phyloP scores from a whole-genome alignment of 1,140 invertebrate genomes.

The Papilio dardanus region DNA sequence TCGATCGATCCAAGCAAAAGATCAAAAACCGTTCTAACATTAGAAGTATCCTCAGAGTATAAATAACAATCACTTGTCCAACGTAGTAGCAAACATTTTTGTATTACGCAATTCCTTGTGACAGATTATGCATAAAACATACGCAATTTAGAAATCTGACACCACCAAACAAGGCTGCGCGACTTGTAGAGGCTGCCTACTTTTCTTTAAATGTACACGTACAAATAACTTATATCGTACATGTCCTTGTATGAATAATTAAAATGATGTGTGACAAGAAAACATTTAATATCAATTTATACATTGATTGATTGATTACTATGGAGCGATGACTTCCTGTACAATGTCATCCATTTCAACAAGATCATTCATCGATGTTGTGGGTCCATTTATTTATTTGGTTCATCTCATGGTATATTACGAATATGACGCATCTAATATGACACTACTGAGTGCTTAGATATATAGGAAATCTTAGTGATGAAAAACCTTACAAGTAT shows the following conservation, averaged over 20 bases:
- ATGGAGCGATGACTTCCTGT: neutral
- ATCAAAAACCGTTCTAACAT: neutral
- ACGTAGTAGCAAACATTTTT: neutral
- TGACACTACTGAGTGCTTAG: no score
- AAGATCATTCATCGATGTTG: neutral
- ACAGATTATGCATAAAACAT: constrained; percentile 6
- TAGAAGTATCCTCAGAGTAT: neutral
- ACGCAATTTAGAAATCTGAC: constrained; percentile 17
- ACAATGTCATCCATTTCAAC: neutral
- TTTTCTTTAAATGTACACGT: neutral
- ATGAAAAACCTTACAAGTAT: neutral
- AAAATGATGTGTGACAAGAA: constrained; percentile 8
- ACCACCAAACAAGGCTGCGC: neutral
- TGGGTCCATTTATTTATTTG: neutral
- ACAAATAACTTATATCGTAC: neutral
- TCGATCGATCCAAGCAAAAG: neutral
- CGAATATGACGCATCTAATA: neutral
- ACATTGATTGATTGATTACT: neutral
- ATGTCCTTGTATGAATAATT: constrained; percentile 5
- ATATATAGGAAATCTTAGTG: no score
- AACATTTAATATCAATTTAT: constrained; percentile 1
- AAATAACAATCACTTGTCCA: neutral
- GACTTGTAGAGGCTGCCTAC: constrained; percentile 1
- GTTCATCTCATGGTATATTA: neutral
- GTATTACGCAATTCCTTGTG: neutral